These are phyloP conservation scores for Salmo trutta DNA, from an alignment of 2,797 vertebrate genomes.

Conservation along the genomic window DNA sequence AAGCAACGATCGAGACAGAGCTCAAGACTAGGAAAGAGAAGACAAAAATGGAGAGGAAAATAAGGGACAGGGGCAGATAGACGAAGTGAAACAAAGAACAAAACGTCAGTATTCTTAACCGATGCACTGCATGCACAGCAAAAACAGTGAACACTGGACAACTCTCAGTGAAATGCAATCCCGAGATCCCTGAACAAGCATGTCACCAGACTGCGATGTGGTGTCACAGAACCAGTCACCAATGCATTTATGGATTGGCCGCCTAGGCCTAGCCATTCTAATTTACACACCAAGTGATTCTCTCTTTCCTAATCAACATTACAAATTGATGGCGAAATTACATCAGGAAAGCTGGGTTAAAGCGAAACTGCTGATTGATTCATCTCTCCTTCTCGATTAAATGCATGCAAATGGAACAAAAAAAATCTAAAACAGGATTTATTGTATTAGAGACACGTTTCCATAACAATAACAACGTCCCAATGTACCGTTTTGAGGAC, in stretches of 20 bases:
- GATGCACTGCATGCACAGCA: constrained; percentile 25
- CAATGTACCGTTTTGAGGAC: too few relatives aligned
- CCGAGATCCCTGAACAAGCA: constrained; percentile 35
- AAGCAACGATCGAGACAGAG: constrained; percentile 25
- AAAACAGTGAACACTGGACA: constrained; percentile 10
- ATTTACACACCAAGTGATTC: neutral
- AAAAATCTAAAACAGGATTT: too few relatives aligned
- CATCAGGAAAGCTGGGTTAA: too few relatives aligned
- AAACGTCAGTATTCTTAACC: constrained; percentile 20
- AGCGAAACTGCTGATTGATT: too few relatives aligned
- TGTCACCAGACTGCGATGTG: constrained; percentile 3
- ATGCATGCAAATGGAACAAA: too few relatives aligned
- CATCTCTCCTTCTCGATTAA: too few relatives aligned
- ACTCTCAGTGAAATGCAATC: constrained; percentile 9
- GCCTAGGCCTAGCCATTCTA: neutral
- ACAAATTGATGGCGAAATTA: constrained; percentile 11
- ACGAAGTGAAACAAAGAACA: constrained; percentile 23
- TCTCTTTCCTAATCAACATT: constrained; percentile 5
- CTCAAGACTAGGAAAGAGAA: neutral
- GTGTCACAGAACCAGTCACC: constrained; percentile 26
- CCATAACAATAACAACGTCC: too few relatives aligned
- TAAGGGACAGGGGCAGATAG: constrained; percentile 6
- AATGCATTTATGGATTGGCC: too few relatives aligned
- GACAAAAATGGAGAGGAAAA: neutral
- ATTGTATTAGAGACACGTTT: too few relatives aligned